These are phyloP conservation scores for Therioaphis trifolii DNA, from an alignment of 2,888 invertebrate genomes.

Conservation along the genomic window DNA sequence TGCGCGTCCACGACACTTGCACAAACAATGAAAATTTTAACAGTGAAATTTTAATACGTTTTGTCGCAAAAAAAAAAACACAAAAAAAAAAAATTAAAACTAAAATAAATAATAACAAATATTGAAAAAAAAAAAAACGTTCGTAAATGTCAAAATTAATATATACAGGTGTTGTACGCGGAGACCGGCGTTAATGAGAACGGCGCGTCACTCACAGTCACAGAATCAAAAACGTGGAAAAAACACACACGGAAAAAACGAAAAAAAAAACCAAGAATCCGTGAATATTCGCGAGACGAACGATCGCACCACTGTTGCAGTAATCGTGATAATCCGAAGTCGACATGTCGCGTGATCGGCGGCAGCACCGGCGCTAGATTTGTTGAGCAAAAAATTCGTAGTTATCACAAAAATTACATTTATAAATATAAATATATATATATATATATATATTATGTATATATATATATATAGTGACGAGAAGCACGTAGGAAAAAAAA, in stretches of 20 bases:
- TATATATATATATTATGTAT: too few relatives aligned
- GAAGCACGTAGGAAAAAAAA: too few relatives aligned
- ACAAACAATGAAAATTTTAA: conserved; percentile 54
- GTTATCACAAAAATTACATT: too few relatives aligned
- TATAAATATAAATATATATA: neutral
- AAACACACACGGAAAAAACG: neutral
- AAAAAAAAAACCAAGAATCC: conserved; percentile 33
- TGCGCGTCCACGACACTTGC: conserved; percentile 59
- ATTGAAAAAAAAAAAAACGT: conserved; percentile 19
- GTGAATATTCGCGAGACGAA: conserved; percentile 15
- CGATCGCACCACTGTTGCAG: neutral
- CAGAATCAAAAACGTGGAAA: neutral
- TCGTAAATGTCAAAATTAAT: conserved; percentile 55
- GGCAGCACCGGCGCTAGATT: neutral
- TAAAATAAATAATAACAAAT: conserved; percentile 34
- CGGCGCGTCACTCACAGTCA: conserved; percentile 22
- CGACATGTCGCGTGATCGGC: neutral
- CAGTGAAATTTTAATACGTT: conserved; percentile 43
- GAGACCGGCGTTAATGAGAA: conserved; percentile 21
- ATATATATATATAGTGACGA: too few relatives aligned
- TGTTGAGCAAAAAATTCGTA: neutral
- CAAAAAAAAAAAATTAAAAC: conserved; percentile 8
- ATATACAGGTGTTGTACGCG: conserved; percentile 48
- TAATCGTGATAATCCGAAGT: neutral
- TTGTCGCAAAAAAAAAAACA: conserved; percentile 19